Evolutionary conservation across 2,888 invertebrate genomes (phyloP).

Genomic region (Leucophora obtusa): DNA sequence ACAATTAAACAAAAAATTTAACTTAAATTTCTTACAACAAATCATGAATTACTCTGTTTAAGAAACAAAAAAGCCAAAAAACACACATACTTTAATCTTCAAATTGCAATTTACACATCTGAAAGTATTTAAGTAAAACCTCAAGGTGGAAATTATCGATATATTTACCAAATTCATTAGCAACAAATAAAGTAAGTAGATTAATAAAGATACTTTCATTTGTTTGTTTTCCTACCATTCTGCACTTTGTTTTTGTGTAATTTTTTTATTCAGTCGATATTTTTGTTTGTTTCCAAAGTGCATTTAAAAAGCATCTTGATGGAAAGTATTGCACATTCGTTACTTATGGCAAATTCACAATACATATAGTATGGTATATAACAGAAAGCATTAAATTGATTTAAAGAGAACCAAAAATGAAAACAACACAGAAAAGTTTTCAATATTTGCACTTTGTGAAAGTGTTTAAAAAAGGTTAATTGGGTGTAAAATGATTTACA

Average conservation of each 20-base stretch:
- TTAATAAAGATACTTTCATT: slow-evolving; percentile 56
- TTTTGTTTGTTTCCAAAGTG: slow-evolving; percentile 40
- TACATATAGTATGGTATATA: too few species aligned
- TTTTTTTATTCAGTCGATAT: slow-evolving; percentile 7
- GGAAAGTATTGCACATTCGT: slow-evolving; percentile 51
- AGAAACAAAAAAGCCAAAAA: background rate
- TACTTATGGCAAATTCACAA: slow-evolving; percentile 1
- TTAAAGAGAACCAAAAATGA: slow-evolving; percentile 43
- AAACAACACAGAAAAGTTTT: slow-evolving; percentile 17
- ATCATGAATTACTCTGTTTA: slow-evolving; percentile 11
- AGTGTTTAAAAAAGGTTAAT: slow-evolving; percentile 72
- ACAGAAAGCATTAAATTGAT: slow-evolving; percentile 41
- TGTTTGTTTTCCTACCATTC: slow-evolving; percentile 40
- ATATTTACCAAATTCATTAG: slow-evolving; percentile 43
- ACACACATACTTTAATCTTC: background rate
- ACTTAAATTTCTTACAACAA: too few species aligned
- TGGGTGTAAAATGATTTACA: slow-evolving; percentile 65
- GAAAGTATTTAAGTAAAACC: slow-evolving; percentile 20
- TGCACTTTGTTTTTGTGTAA: slow-evolving; percentile 25
- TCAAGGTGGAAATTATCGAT: slow-evolving; percentile 13
- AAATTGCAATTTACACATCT: slow-evolving; percentile 15
- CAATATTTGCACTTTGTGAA: slow-evolving; percentile 70
- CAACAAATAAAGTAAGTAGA: slow-evolving; percentile 36
- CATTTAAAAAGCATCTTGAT: slow-evolving; percentile 47
- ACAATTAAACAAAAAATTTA: too few species aligned